These are phyloP conservation scores for Cryptoblepharus egeriae DNA, from an alignment of 2,797 vertebrate species.

Conservation along the genomic window DNA sequence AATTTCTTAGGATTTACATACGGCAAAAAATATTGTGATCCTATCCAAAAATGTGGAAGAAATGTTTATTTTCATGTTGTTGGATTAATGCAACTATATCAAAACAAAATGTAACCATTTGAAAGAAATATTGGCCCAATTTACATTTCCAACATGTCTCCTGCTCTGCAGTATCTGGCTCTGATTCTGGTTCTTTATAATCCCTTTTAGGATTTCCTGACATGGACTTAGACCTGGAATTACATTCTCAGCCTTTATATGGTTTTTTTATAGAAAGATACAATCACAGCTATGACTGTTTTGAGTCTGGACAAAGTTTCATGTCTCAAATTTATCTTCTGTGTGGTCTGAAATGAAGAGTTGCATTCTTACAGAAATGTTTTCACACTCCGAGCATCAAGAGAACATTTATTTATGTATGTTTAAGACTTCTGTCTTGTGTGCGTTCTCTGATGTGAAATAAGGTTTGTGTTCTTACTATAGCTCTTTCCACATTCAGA, in stretches of 20 bases:
- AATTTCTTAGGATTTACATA: too few relatives aligned
- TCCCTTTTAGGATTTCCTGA: not conserved
- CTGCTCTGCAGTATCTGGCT: not conserved
- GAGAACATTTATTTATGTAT: not conserved
- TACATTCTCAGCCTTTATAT: not conserved
- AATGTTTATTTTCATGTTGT: too few relatives aligned
- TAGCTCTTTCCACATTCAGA: slow-evolving; percentile 13
- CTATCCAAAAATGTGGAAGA: too few relatives aligned
- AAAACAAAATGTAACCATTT: not conserved
- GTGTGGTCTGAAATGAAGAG: not conserved
- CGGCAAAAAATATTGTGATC: too few relatives aligned
- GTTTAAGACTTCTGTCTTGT: too few relatives aligned
- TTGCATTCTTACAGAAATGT: too few relatives aligned
- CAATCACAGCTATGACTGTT: not conserved
- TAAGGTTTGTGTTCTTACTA: slow-evolving; percentile 18
- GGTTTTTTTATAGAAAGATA: not conserved
- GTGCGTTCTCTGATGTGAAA: slow-evolving; percentile 8
- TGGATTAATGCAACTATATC: not conserved
- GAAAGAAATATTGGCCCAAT: not conserved
- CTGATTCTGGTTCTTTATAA: too few relatives aligned
- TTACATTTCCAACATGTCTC: not conserved
- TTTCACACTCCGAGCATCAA: not conserved
- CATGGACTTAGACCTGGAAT: too few relatives aligned
- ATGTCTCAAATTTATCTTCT: not conserved
- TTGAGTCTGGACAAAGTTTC: not conserved